phyloP scores from a whole-genome alignment of 2,113 vertebrate genomes.

The Pogonocichla stellata region DNA sequence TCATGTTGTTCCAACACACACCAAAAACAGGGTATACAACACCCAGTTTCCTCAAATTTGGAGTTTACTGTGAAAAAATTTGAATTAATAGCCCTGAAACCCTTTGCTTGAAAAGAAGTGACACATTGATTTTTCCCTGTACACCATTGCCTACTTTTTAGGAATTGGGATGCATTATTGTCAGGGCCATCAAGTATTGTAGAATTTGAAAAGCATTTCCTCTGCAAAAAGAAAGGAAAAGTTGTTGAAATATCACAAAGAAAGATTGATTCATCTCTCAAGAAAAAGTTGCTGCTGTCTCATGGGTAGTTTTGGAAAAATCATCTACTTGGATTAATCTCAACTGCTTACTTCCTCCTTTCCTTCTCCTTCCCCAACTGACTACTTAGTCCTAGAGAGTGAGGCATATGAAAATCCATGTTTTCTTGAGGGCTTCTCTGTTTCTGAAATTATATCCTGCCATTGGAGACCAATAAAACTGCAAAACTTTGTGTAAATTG shows the following conservation, averaged over 20 bases:
- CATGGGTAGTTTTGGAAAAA: constrained; percentile 48
- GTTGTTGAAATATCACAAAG: constrained; percentile 5
- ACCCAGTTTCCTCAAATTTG: background rate
- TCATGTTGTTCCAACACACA: rapidly evolving
- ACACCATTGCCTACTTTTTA: background rate
- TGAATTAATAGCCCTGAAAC: background rate
- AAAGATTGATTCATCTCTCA: constrained; percentile 12
- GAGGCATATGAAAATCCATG: background rate
- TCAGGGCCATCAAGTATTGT: background rate
- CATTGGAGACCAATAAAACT: constrained; percentile 50
- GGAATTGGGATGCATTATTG: background rate
- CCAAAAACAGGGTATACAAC: background rate
- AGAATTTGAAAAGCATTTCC: constrained; percentile 1
- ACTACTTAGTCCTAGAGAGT: background rate
- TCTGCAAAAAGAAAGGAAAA: background rate
- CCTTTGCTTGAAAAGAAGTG: background rate
- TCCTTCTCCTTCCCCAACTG: constrained; percentile 15
- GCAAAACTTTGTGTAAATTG: constrained; percentile 26
- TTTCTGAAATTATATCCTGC: constrained; percentile 38
- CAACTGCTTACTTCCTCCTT: constrained; percentile 29
- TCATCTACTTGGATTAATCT: constrained; percentile 31
- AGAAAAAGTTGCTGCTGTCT: constrained; percentile 5
- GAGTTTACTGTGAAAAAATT: background rate
- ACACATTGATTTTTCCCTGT: background rate
- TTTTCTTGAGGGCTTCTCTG: constrained; percentile 22